Percentiles rank a stretch among this genome's conserved stretches.
Evolutionary conservation across 2,888 invertebrate species (phyloP).

Genomic region (Dryocosmus kuriphilus): DNA sequence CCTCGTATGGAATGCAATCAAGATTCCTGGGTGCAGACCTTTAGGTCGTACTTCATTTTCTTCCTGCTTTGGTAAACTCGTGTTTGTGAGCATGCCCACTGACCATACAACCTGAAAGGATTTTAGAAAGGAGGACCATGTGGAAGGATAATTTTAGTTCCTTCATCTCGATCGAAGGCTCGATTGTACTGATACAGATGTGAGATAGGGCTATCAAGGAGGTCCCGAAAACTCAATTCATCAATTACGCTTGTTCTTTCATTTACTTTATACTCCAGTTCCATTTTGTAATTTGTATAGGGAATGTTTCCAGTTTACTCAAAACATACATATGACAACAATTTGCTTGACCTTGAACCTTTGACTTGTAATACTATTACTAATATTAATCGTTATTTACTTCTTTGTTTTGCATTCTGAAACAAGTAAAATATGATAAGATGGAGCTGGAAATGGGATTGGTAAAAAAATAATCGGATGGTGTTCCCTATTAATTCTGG

Average conservation of each 20-base stretch:
- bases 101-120: background rate
- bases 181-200: background rate
- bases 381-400: too few relatives aligned
- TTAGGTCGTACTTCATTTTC: constrained; percentile 6
- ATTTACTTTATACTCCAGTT: background rate
- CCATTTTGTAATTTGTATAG: background rate
- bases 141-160: constrained; percentile 14
- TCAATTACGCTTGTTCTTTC: background rate
- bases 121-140: constrained; percentile 31
- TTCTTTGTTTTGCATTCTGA: too few relatives aligned
- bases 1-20: constrained; percentile 29
- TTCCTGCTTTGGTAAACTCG: constrained; percentile 1
- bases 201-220: background rate
- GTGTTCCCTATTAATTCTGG: too few relatives aligned
- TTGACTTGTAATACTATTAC: too few relatives aligned
- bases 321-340: too few relatives aligned
- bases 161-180: constrained; percentile 21
- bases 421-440: too few relatives aligned
- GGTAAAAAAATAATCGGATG: too few relatives aligned
- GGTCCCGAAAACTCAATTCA: constrained; percentile 15
- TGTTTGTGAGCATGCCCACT: background rate
- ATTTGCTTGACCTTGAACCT: too few relatives aligned
- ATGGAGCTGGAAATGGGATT: too few relatives aligned
- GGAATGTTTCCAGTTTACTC: too few relatives aligned
- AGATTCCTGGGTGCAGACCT: constrained; percentile 19